These are phyloP conservation scores for Heliocidaris erythrogramma DNA, from an alignment of 35 echinoderm and acorn worm species.

Conservation along the genomic window DNA sequence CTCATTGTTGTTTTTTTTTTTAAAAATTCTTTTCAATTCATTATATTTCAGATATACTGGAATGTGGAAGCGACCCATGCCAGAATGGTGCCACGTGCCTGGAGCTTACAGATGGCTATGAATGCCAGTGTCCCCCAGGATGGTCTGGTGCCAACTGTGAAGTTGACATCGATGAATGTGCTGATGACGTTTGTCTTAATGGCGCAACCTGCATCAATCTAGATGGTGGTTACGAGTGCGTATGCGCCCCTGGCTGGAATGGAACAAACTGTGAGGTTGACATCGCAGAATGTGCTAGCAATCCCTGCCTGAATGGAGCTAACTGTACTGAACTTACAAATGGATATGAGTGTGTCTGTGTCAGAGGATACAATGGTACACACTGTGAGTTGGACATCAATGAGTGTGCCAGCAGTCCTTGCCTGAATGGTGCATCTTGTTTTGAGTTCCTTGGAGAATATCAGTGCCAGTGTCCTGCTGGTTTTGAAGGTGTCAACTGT, in stretches of 20 bases:
- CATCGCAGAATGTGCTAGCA: constrained; percentile 58
- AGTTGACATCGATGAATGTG: constrained; percentile 63
- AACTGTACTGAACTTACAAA: constrained; percentile 23
- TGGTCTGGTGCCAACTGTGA: constrained; percentile 59
- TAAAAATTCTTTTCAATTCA: too few relatives aligned
- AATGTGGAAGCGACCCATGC: constrained; percentile 51
- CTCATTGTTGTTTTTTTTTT: too few relatives aligned
- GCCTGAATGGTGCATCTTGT: constrained; percentile 74
- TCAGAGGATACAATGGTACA: constrained; percentile 18
- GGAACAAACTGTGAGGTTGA: constrained; percentile 67
- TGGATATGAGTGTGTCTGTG: constrained; percentile 43
- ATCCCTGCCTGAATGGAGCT: constrained; percentile 61
- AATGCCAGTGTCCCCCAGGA: constrained; percentile 56
- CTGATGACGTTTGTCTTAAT: constrained; percentile 35
- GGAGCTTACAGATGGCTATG: constrained; percentile 44
- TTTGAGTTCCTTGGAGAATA: constrained; percentile 44
- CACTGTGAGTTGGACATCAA: constrained; percentile 51
- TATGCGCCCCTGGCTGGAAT: constrained; percentile 53
- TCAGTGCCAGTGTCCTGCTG: constrained; percentile 60
- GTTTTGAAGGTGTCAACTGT: constrained; percentile 53
- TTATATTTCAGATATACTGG: constrained; percentile 57
- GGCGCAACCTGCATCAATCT: constrained; percentile 58
- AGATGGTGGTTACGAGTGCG: constrained; percentile 51
- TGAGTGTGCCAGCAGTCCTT: constrained; percentile 54
- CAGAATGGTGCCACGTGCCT: constrained; percentile 47